Percentiles rank a stretch among this genome's conserved stretches.
Conservation (phyloP, 2,888 invertebrate species). For the Eucera pruinosa region DNA sequence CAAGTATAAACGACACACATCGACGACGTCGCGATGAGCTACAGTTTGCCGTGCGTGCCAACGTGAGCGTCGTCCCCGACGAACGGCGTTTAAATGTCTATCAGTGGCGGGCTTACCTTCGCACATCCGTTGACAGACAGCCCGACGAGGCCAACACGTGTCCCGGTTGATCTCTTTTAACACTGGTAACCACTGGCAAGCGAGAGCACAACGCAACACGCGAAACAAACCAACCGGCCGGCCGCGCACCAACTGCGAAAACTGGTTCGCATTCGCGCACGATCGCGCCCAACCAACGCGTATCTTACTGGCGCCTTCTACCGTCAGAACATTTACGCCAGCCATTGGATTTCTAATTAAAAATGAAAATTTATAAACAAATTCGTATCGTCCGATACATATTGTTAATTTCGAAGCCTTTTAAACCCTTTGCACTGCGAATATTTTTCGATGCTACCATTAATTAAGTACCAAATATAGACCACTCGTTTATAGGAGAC, state of each 20-base stretch:
- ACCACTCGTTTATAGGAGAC: no score
- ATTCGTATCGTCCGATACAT: background rate
- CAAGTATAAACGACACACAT: constrained; percentile 32
- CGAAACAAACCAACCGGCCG: constrained; percentile 67
- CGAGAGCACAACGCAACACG: constrained; percentile 40
- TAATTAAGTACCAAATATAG: no score
- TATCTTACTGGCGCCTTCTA: constrained; percentile 20
- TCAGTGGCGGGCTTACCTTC: constrained; percentile 21
- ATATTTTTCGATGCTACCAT: no score
- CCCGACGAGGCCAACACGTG: constrained; percentile 36
- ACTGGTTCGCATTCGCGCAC: constrained; percentile 59
- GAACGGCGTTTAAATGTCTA: background rate
- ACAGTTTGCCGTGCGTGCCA: constrained; percentile 13
- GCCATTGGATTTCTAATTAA: background rate
- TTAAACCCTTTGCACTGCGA: no score
- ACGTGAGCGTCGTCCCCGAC: background rate
- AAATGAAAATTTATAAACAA: background rate
- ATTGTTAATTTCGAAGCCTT: no score
- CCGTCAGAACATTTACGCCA: background rate
- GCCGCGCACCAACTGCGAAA: constrained; percentile 68
- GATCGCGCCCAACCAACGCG: constrained; percentile 41
- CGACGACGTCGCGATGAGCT: constrained; percentile 24
- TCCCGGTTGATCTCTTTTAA: constrained; percentile 27
- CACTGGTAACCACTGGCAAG: constrained; percentile 45
- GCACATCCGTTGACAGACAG: constrained; percentile 37